A percentile compares a stretch with the other conserved stretches of the same genome.
Evolutionary conservation across 2,888 invertebrate genomes (phyloP).

Genomic region (Hirtodrosophila trivittata): DNA sequence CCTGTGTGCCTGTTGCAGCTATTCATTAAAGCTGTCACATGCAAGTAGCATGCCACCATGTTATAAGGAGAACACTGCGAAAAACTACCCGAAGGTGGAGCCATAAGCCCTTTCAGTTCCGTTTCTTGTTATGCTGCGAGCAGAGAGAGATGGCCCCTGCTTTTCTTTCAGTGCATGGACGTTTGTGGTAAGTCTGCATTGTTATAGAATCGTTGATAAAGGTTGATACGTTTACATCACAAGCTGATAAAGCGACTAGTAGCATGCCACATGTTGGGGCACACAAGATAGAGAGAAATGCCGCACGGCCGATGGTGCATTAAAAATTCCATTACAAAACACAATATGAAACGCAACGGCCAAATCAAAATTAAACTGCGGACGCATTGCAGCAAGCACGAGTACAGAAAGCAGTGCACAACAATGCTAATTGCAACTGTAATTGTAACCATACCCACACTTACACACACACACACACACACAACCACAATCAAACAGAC

Average conservation of each 20-base stretch:
- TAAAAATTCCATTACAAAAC: slow-evolving; percentile 73
- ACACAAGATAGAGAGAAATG: neutral
- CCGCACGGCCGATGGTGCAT: slow-evolving; percentile 25
- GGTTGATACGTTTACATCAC: slow-evolving; percentile 18
- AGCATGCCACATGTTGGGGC: slow-evolving; percentile 17
- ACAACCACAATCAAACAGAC: neutral
- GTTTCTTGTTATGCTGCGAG: too few relatives aligned
- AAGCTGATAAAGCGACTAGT: slow-evolving; percentile 41
- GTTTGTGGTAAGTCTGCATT: too few relatives aligned
- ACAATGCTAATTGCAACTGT: slow-evolving; percentile 74
- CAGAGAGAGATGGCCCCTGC: too few relatives aligned
- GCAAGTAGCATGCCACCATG: neutral
- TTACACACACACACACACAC: slow-evolving; percentile 3
- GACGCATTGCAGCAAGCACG: slow-evolving; percentile 50
- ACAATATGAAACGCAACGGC: slow-evolving; percentile 65
- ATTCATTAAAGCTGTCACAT: slow-evolving; percentile 55
- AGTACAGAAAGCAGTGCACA: slow-evolving; percentile 38
- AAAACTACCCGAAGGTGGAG: neutral
- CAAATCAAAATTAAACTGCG: slow-evolving; percentile 74
- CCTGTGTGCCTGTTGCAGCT: slow-evolving; percentile 51
- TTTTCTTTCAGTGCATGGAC: too few relatives aligned
- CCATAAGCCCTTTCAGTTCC: neutral
- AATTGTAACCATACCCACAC: slow-evolving; percentile 49
- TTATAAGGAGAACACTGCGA: neutral
- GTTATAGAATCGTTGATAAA: too few relatives aligned